Evolutionary conservation across 2,888 invertebrate genomes (phyloP).

Genomic region (Latheticus oryzae): DNA sequence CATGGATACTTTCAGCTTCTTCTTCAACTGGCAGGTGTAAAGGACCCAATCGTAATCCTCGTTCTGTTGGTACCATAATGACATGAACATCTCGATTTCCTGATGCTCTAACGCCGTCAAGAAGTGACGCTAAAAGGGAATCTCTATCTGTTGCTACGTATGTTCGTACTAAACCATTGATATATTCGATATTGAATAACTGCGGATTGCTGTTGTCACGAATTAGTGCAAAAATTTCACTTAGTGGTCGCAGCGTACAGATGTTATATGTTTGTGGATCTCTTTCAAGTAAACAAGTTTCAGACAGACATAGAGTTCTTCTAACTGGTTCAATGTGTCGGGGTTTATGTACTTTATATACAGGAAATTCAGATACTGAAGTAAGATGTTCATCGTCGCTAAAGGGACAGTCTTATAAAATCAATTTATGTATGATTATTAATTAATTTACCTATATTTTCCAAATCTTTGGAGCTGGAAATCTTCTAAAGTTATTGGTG

Average conservation of each 20-base stretch:
- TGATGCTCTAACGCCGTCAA: conserved; percentile 96
- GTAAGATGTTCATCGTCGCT: conserved; percentile 96
- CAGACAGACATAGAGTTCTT: conserved; percentile 92
- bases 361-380: conserved; percentile 95
- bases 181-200: conserved; percentile 92
- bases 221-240: conserved; percentile 91
- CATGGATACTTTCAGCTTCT: conserved; percentile 93
- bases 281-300: conserved; percentile 94
- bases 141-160: conserved; percentile 97
- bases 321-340: conserved; percentile 87
- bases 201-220: conserved; percentile 93
- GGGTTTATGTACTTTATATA: conserved; percentile 88
- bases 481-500: conserved; percentile 84
- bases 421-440: too few relatives aligned
- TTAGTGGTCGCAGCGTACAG: conserved; percentile 84
- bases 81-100: conserved; percentile 98
- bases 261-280: conserved; percentile 97
- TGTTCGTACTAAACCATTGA: conserved; percentile 87
- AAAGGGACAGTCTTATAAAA: too few relatives aligned
- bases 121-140: conserved; percentile 90
- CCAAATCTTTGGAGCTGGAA: conserved; percentile 91
- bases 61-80: conserved; percentile 83
- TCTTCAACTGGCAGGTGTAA: conserved; percentile 92
- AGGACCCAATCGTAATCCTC: conserved; percentile 91
- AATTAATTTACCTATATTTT: conserved; percentile 87